Evolutionary conservation across 2,113 vertebrate species (phyloP), one percentile per base, ranked within the genome.

Genomic region (Ageneiosus marmoratus): DNA sequence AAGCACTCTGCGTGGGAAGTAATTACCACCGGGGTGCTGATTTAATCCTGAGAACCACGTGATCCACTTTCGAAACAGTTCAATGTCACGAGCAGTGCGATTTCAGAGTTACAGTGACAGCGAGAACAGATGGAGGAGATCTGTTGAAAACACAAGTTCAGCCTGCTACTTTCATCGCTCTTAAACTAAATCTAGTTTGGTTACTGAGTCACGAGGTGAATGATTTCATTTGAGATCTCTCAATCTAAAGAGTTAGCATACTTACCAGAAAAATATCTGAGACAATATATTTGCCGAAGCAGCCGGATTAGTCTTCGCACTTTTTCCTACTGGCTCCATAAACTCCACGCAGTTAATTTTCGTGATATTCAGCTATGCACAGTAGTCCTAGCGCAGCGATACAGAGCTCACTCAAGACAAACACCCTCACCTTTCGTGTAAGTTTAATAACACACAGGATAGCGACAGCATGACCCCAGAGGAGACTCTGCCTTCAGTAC

Each of bases 181-280:
- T 7, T 20, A 13, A 12, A 67, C 63, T 56, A 80, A 80, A 67
- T 46, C 46, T 46, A 46, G 46, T 46, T 46, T n/a, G n/a, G n/a
- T n/a, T n/a, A n/a, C n/a, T n/a, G n/a, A n/a, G n/a, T n/a, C n/a
- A n/a, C n/a, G n/a, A n/a, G n/a, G n/a, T n/a, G n/a, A n/a, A n/a
- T n/a, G n/a, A n/a, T n/a, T n/a, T n/a, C n/a, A n/a, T n/a, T n/a
- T n/a, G n/a, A n/a, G n/a, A n/a, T n/a, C n/a, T n/a, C n/a, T n/a
- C n/a, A n/a, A n/a, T 27, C 9, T 9, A 27, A 18, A 41, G 34
- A 15, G 32, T 41, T 44, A 46, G 18, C 11, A 15, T 72, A 92
- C 94, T 90, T 76, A 95, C 94, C 94, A 95, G 90, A 95, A 95
- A 46, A 94, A 87, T 3, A 95, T 44, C 84, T 86, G 88, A 1